Conservation (phyloP, 2,888 invertebrate species). For the Furcula furcula region DNA sequence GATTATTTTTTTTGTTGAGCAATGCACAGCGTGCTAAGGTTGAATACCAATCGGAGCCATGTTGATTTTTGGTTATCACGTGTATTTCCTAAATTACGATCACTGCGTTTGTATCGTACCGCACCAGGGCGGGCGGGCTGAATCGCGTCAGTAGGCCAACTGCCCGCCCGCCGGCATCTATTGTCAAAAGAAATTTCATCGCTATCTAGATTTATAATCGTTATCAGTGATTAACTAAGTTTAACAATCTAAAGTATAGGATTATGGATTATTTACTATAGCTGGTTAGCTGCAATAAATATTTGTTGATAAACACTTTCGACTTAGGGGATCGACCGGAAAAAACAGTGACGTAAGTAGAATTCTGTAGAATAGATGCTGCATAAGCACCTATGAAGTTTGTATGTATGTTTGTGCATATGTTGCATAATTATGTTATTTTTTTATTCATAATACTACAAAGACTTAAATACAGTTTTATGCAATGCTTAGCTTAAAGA, state of each 20-base stretch:
- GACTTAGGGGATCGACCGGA: not conserved
- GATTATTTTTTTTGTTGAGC: no score
- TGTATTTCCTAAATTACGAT: slow-evolving; percentile 17
- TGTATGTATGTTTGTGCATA: no score
- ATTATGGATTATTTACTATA: slow-evolving; percentile 42
- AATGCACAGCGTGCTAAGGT: slow-evolving; percentile 28
- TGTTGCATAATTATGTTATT: no score
- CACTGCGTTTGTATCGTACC: slow-evolving; percentile 17
- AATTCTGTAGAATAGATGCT: no score
- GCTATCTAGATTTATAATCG: slow-evolving; percentile 32
- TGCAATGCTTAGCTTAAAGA: no score
- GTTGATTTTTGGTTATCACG: slow-evolving; percentile 12
- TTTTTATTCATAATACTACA: no score
- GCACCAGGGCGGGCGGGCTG: slow-evolving; percentile 14
- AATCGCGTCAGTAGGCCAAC: slow-evolving; percentile 21
- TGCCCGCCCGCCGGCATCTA: slow-evolving; percentile 22
- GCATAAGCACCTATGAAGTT: no score
- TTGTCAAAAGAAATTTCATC: slow-evolving; percentile 32
- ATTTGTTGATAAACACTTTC: slow-evolving; percentile 2
- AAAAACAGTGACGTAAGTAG: not conserved
- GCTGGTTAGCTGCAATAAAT: slow-evolving; percentile 36
- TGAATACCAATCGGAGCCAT: slow-evolving; percentile 52
- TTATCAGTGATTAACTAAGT: slow-evolving; percentile 44
- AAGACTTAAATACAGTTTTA: no score
- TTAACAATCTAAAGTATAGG: slow-evolving; percentile 35